Evolutionary conservation across 2,797 vertebrate species (phyloP).

Genomic region (Simalia tracyae): DNA sequence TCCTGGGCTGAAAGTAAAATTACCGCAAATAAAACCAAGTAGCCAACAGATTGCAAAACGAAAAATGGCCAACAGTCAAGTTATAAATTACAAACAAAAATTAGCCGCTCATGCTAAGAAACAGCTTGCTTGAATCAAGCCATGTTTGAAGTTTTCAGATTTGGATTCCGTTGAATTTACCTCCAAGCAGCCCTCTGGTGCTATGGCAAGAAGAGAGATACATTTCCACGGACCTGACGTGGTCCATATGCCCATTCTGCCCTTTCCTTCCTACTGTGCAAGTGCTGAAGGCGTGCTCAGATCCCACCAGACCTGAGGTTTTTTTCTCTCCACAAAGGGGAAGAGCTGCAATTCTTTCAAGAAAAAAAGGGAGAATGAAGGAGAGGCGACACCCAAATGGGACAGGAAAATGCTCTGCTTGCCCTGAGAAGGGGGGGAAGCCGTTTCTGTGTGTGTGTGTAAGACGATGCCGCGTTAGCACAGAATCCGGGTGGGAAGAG

Average conservation of each 20-base stretch:
- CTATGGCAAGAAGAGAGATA: not conserved
- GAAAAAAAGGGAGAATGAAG: too few species aligned
- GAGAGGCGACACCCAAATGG: not conserved
- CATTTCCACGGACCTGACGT: accelerated
- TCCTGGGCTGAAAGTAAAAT: not conserved
- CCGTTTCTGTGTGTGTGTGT: slow-evolving; percentile 29
- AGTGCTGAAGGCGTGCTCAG: not conserved
- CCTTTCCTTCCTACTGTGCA: not conserved
- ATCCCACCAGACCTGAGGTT: not conserved
- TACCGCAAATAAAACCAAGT: not conserved
- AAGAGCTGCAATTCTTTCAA: not conserved
- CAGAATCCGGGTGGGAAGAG: not conserved
- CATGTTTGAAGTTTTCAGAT: not conserved
- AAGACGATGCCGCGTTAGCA: slow-evolving; percentile 5
- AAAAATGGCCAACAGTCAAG: not conserved
- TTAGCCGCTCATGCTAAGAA: not conserved
- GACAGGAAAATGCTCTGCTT: not conserved
- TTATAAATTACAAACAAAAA: too few species aligned
- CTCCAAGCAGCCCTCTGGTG: not conserved
- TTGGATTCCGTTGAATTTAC: not conserved
- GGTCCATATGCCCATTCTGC: not conserved
- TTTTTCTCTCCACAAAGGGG: not conserved
- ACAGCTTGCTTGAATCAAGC: too few species aligned
- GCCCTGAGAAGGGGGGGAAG: not conserved
- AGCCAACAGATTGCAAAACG: slow-evolving; percentile 17